Evolutionary conservation across 2,113 vertebrate species (phyloP), one percentile per base, ranked within the genome.

Genomic region (Sceloporus tristichus): DNA sequence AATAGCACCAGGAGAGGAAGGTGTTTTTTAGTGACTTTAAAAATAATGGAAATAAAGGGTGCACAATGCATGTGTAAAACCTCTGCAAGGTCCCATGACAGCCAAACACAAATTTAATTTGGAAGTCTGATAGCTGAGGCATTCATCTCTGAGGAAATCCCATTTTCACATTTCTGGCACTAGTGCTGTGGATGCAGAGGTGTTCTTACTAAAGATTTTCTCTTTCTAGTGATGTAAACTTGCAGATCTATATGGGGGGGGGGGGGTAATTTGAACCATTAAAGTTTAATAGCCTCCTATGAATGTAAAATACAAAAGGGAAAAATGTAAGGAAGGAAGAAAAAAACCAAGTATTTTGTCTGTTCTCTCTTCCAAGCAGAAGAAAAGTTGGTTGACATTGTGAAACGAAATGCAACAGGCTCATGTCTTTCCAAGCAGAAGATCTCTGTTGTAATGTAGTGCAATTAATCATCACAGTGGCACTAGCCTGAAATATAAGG

Each of bases 401-500:
- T 79, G 53, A 56, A 59, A n/a, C 23, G 18, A 29, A 65, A 25
- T 13, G 5, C 59, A 40, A 65, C 79, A 40, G 79, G 79, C 53
- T 5, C 48, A 56, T 27, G 53, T 79, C 53, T 56, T n/a, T 25
- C 18, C 59, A 42, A 76, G 84, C 59, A 4, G 18, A 19, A 18
- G 82, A 29, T 76, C 73, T 66, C 38, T 29, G 42, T 78, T 14
- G 38, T 68, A 65, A 78, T 4, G 1, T 62, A 18, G 13, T 48
- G 62, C 19, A 53, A 85, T 85, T 78, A 77, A 85, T 85, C 84
- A 68, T 77, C 42, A 82, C 34, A 25, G 4, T 82, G n/a, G 34
- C 79, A 42, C 19, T 66, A 40, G 59, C 21, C 10, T 42, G 21
- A 38, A 66, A 82, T 66, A 25, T 59, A 21, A 29, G 6, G 68